These are phyloP conservation scores for Nephotettix cincticeps DNA, from an alignment of 1,140 invertebrate species.

Conservation along the genomic window DNA sequence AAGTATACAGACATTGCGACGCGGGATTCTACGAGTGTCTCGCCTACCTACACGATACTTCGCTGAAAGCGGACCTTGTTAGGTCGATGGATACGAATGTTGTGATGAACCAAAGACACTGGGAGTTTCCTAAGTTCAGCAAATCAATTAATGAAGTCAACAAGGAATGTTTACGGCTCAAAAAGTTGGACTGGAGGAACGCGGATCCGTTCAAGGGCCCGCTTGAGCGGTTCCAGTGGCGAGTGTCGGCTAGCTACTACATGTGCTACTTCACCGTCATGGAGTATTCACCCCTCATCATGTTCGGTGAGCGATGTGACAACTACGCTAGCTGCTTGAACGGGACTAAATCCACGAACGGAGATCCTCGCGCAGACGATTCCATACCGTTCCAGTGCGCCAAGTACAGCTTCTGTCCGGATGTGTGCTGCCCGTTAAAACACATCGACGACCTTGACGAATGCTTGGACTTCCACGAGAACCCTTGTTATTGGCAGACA, in stretches of 20 bases:
- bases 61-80: slow-evolving; percentile 22
- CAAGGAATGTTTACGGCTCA: slow-evolving; percentile 50
- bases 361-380: slow-evolving; percentile 57
- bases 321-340: slow-evolving; percentile 60
- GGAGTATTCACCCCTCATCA: slow-evolving; percentile 47
- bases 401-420: slow-evolving; percentile 64
- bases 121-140: slow-evolving; percentile 44
- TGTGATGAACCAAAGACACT: slow-evolving; percentile 50
- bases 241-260: slow-evolving; percentile 60
- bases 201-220: slow-evolving; percentile 56
- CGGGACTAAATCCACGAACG: slow-evolving; percentile 44
- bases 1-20: slow-evolving; percentile 57
- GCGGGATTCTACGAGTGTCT: slow-evolving; percentile 54
- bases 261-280: slow-evolving; percentile 66
- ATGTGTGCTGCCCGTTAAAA: slow-evolving; percentile 58
- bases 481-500: slow-evolving; percentile 30
- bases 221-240: slow-evolving; percentile 59
- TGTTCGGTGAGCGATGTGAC: slow-evolving; percentile 57
- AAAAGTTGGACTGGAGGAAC: slow-evolving; percentile 48
- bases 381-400: slow-evolving; percentile 57
- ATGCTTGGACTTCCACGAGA: slow-evolving; percentile 40
- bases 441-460: slow-evolving; percentile 45
- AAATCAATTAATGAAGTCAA: slow-evolving; percentile 48
- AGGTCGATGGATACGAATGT: slow-evolving; percentile 50
- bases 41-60: slow-evolving; percentile 51